Evolutionary conservation across 37 sponge, comb jelly and placozoan species (phyloP).

Genomic region (Crambe crambe): DNA sequence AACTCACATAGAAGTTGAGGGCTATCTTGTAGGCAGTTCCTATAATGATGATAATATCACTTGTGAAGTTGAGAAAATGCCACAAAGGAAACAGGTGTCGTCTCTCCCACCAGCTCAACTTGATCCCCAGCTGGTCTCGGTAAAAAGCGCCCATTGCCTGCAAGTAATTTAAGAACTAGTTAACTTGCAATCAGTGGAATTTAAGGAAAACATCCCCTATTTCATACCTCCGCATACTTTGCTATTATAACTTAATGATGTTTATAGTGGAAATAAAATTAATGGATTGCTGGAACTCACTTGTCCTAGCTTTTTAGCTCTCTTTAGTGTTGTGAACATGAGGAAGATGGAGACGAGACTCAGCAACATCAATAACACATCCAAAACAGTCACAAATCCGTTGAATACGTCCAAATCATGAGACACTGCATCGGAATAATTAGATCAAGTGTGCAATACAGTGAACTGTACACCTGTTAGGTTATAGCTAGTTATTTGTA

Average conservation of each 20-base stretch:
- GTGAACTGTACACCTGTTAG: no score
- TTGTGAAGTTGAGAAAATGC: slow-evolving; percentile 30
- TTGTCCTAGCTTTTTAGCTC: slow-evolving; percentile 28
- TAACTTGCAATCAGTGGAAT: no score
- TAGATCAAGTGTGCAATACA: no score
- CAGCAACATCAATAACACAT: slow-evolving; percentile 13
- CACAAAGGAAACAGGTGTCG: slow-evolving; percentile 32
- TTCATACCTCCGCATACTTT: no score
- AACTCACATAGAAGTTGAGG: slow-evolving; percentile 29
- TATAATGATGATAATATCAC: slow-evolving; percentile 34
- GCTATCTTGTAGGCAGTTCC: slow-evolving; percentile 41
- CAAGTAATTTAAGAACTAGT: not conserved
- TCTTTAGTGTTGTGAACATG: slow-evolving; percentile 14
- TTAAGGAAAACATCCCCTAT: no score
- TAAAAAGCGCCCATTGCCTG: slow-evolving; percentile 64
- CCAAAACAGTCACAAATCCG: slow-evolving; percentile 16
- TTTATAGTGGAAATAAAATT: no score
- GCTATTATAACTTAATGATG: no score
- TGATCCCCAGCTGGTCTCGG: slow-evolving; percentile 12
- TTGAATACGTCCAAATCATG: not conserved
- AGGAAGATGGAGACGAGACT: slow-evolving; percentile 29
- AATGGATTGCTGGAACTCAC: no score
- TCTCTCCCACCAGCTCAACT: slow-evolving; percentile 56
- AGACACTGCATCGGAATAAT: not conserved
- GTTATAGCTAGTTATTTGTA: no score